A percentile compares a stretch with the other conserved stretches of the same genome.
phyloP scores from a whole-genome alignment of 2,888 invertebrate species.

The Cryptophagus acutangulus region DNA sequence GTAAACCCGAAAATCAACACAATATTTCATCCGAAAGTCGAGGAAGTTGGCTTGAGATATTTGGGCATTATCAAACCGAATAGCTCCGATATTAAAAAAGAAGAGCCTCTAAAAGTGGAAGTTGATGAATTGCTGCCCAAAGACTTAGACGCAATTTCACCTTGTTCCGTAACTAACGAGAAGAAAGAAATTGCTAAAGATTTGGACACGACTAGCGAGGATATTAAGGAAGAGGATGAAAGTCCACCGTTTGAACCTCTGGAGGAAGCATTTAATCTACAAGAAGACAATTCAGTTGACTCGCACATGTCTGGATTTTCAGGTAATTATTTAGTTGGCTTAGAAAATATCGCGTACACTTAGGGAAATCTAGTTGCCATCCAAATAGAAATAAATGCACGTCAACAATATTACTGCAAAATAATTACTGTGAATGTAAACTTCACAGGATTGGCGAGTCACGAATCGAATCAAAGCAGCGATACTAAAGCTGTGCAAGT shows the following conservation, averaged over 20 bases:
- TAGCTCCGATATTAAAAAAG: constrained; percentile 14
- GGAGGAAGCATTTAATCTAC: constrained; percentile 43
- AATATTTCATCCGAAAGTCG: constrained; percentile 84
- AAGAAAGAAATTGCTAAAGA: constrained; percentile 35
- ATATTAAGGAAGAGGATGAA: constrained; percentile 58
- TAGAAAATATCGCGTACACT: neutral
- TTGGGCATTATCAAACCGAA: constrained; percentile 73
- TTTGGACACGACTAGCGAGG: constrained; percentile 46
- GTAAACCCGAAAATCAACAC: constrained; percentile 88
- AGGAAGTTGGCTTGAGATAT: constrained; percentile 83
- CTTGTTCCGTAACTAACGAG: constrained; percentile 62
- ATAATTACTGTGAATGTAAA: too few species aligned
- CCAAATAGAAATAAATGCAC: too few species aligned
- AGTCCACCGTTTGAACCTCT: constrained; percentile 64
- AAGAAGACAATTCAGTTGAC: constrained; percentile 54
- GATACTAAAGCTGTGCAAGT: constrained; percentile 28
- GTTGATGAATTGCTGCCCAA: constrained; percentile 58
- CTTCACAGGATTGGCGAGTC: constrained; percentile 50
- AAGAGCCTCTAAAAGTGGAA: constrained; percentile 16
- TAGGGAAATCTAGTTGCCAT: too few species aligned
- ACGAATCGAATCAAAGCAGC: constrained; percentile 46
- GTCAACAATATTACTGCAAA: neutral
- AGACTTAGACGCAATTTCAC: constrained; percentile 77
- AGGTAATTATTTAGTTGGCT: constrained; percentile 25
- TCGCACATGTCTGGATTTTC: constrained; percentile 57